A percentile compares a stretch with the other conserved stretches of the same genome.
These are phyloP conservation scores for Nerophis ophidion DNA, from an alignment of 2,113 vertebrate species.

Conservation along the genomic window DNA sequence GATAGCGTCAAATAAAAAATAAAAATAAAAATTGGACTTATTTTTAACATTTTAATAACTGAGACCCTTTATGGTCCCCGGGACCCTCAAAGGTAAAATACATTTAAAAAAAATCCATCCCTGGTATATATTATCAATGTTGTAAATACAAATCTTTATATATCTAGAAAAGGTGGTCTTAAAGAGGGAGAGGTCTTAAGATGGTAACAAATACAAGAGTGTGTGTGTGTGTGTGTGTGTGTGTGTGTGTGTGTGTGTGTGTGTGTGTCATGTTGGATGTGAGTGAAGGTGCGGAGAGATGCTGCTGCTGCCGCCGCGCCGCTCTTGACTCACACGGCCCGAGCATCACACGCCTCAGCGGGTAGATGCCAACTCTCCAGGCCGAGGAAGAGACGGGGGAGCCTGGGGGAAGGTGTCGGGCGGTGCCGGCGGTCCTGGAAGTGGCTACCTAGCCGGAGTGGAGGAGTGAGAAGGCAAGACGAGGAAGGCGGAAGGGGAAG, in stretches of 20 bases:
- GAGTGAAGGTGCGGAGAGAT: conserved; percentile 70
- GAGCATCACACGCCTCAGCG: conserved; percentile 70
- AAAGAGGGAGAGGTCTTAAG: too few species aligned
- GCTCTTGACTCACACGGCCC: conserved; percentile 68
- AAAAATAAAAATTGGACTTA: too few species aligned
- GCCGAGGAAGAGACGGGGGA: conserved; percentile 74
- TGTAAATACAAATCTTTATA: too few species aligned
- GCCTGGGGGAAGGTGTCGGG: conserved; percentile 76
- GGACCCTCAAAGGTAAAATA: too few species aligned
- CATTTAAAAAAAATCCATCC: too few species aligned
- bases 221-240: conserved; percentile 40
- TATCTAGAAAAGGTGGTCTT: too few species aligned
- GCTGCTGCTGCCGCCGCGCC: conserved; percentile 67
- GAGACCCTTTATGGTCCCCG: too few species aligned
- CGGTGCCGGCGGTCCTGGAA: conserved; percentile 72
- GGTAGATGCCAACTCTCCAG: conserved; percentile 79
- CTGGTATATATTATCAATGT: too few species aligned
- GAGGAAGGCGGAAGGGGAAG: conserved; percentile 56
- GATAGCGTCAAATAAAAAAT: too few species aligned
- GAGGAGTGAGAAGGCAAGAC: conserved; percentile 51
- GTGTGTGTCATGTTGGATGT: conserved; percentile 82
- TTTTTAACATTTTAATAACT: too few species aligned
- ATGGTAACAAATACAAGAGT: too few species aligned
- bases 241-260: conserved; percentile 36
- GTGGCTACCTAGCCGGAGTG: conserved; percentile 70